These are phyloP conservation scores for Dilophus febrilis DNA, from an alignment of 2,888 invertebrate species.

Conservation along the genomic window DNA sequence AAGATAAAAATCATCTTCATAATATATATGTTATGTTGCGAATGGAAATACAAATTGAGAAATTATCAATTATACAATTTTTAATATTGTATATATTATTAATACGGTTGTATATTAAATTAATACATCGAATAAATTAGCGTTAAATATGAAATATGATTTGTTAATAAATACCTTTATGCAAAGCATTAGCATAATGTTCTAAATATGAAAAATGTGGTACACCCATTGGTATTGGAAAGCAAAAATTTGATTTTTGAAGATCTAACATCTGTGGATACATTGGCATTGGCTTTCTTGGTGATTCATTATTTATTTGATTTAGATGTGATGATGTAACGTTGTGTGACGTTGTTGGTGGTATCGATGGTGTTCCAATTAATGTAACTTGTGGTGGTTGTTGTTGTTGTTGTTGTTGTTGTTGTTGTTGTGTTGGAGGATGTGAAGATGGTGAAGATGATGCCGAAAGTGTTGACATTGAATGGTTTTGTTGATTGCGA, in stretches of 20 bases:
- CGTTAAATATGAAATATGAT: no score
- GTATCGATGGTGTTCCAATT: not conserved
- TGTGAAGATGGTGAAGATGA: constrained; percentile 1
- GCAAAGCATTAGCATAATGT: constrained; percentile 6
- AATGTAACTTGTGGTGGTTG: not conserved
- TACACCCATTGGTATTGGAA: constrained; percentile 3
- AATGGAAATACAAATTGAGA: no score
- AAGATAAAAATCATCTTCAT: no score
- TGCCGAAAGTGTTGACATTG: constrained; percentile 1
- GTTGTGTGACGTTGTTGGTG: not conserved
- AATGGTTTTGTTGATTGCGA: no score
- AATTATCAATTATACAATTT: no score
- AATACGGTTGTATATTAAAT: no score
- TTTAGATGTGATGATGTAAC: not conserved
- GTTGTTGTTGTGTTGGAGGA: not conserved
- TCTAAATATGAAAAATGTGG: constrained; percentile 5
- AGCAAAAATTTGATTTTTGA: constrained; percentile 6
- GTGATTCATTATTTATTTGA: not conserved
- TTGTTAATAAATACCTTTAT: constrained; percentile 4
- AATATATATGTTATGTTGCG: no score
- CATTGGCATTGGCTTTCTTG: constrained; percentile 5
- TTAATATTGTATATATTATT: no score
- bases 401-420: not conserved
- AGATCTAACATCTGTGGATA: constrained; percentile 6
- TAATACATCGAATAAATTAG: no score